Percentiles rank a stretch among this genome's conserved stretches.
Evolutionary conservation across 2,113 vertebrate species (phyloP).

Genomic region (Leiothrix lutea): DNA sequence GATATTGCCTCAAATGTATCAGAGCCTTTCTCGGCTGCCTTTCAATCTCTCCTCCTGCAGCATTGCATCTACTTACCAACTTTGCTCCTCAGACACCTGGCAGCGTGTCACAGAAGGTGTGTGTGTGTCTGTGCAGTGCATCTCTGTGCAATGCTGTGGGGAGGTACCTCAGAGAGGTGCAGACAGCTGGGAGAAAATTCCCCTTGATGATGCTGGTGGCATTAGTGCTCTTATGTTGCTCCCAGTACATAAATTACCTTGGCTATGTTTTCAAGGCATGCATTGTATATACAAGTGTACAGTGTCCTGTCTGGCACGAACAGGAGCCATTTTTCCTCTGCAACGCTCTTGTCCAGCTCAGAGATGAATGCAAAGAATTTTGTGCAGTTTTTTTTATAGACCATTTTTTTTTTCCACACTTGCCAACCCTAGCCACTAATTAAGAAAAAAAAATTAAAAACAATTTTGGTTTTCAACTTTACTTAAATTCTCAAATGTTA

Average conservation of each 20-base stretch:
- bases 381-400: neutral
- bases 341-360: neutral
- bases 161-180: neutral
- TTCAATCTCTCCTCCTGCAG: neutral
- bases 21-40: neutral
- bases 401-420: neutral
- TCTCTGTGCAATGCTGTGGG: accelerated
- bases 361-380: neutral
- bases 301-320: neutral
- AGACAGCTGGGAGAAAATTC: neutral
- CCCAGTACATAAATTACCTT: neutral
- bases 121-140: neutral
- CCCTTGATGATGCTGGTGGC: neutral
- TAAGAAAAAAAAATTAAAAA: neutral
- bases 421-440: neutral
- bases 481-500: neutral
- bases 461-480: neutral
- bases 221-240: neutral
- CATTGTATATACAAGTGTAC: neutral
- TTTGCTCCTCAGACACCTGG: neutral
- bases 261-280: neutral
- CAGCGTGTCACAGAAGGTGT: neutral
- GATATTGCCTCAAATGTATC: neutral
- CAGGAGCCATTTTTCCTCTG: neutral
- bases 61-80: neutral